Percentiles rank a stretch among this genome's conserved stretches.
Evolutionary conservation across 2,797 vertebrate genomes (phyloP).

Genomic region (Tamandua tetradactyla): DNA sequence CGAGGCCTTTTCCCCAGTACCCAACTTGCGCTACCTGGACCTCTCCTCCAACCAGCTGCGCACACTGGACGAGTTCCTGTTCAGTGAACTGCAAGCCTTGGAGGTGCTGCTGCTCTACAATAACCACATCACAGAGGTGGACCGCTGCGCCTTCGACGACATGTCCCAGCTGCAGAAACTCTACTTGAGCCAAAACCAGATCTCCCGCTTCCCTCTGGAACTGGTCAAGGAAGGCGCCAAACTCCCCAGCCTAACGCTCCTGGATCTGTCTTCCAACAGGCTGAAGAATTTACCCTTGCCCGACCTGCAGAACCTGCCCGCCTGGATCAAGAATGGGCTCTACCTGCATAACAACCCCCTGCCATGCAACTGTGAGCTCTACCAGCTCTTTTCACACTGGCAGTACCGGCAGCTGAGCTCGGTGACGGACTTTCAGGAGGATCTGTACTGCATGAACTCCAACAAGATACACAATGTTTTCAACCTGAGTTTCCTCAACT

Average conservation of each 20-base stretch:
- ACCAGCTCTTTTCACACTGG: conserved; percentile 93
- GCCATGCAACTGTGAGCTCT: conserved; percentile 92
- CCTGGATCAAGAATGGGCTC: conserved; percentile 94
- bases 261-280: conserved; percentile 95
- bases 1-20: conserved; percentile 93
- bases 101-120: conserved; percentile 96
- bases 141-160: conserved; percentile 92
- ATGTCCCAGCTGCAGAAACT: conserved; percentile 93
- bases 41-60: conserved; percentile 94
- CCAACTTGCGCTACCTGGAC: conserved; percentile 93
- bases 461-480: conserved; percentile 86
- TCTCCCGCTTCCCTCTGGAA: conserved; percentile 94
- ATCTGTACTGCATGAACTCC: conserved; percentile 87
- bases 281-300: conserved; percentile 90
- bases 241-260: conserved; percentile 90
- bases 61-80: conserved; percentile 92
- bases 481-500: conserved; percentile 89
- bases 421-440: conserved; percentile 93
- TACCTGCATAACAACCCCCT: conserved; percentile 96
- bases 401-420: conserved; percentile 92
- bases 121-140: conserved; percentile 93
- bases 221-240: conserved; percentile 91
- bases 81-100: conserved; percentile 91
- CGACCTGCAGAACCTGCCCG: conserved; percentile 91
- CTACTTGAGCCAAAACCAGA: conserved; percentile 95